These are phyloP conservation scores for Aporophyla nigra DNA, from an alignment of 2,888 invertebrate genomes.

Conservation along the genomic window DNA sequence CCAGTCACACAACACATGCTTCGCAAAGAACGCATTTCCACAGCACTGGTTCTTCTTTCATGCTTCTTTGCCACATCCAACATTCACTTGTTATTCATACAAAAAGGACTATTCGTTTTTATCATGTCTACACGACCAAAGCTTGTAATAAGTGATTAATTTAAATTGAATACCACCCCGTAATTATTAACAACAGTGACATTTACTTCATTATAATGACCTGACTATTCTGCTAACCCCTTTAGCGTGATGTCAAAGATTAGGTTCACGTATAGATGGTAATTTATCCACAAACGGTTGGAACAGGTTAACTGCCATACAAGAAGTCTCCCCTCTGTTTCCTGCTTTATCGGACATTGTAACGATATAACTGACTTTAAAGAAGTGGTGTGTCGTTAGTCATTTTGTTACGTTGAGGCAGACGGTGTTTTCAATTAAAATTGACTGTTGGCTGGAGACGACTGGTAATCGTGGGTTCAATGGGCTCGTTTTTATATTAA, in stretches of 20 bases:
- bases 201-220: constrained; percentile 12
- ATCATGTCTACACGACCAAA: no score
- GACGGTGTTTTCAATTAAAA: neutral
- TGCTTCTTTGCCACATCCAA: no score
- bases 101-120: no score
- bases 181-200: neutral
- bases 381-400: constrained; percentile 15
- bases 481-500: no score
- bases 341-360: constrained; percentile 32
- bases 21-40: no score
- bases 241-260: constrained; percentile 36
- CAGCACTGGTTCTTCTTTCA: no score
- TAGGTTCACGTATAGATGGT: constrained; percentile 18
- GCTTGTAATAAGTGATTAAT: no score
- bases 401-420: neutral
- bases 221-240: neutral
- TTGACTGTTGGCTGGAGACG: neutral
- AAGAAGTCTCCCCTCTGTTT: constrained; percentile 44
- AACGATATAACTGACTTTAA: constrained; percentile 45
- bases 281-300: constrained; percentile 29
- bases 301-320: constrained; percentile 26
- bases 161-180: neutral
- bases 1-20: no score
- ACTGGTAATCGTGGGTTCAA: neutral
- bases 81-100: no score